Evolutionary conservation across 2,797 vertebrate genomes (phyloP), one percentile per base, ranked within the genome.

Genomic region (Helarctos malayanus): DNA sequence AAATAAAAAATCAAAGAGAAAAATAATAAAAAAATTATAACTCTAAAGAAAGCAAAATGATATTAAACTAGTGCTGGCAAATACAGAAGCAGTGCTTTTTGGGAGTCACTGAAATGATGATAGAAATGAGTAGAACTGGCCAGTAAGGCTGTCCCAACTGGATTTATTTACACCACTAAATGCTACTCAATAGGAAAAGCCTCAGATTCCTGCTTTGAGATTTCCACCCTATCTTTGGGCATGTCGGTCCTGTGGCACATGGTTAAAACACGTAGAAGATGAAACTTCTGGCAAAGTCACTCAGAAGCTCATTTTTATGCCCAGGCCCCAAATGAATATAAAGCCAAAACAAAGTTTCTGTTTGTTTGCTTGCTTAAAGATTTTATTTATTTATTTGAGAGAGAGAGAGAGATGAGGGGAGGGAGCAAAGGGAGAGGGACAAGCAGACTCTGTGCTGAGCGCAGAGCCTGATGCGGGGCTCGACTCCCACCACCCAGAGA

Each of bases 1-100:
- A 61, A 94, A 79, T 54, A 59, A 86, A 84, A 78, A 59, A 80
- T 32, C n/a, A 25, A 88, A 69, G 63, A 94, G 86, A 79, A 95
- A 81, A 86, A 32, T 32, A 63, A 94, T 29, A 32, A 38, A 86
- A 68, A 83, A 78, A 83, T 59, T 19, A 18, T 12, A 91, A 73
- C 29, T 61, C 61, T 38, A 68, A 75, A 96, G 76, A 82, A 8
- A 92, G 16, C 2, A 69, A 65, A 86, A 69, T 49, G 54, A n/a
- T 41, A 52, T 54, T 25, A 78, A 93, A 21, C 35, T 35, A 52
- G 73, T 54, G 49, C 56, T 73, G 71, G 59, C 0, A 14, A 78
- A 38, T 0, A 59, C 35, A 9, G 16, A 52, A 19, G 9, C 52
- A 65, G n/a, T 27, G 52, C 80, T 92, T 92, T 71, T 18, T 19